Evolutionary conservation across 2,113 vertebrate genomes (phyloP).

Genomic region (Sturnira hondurensis): DNA sequence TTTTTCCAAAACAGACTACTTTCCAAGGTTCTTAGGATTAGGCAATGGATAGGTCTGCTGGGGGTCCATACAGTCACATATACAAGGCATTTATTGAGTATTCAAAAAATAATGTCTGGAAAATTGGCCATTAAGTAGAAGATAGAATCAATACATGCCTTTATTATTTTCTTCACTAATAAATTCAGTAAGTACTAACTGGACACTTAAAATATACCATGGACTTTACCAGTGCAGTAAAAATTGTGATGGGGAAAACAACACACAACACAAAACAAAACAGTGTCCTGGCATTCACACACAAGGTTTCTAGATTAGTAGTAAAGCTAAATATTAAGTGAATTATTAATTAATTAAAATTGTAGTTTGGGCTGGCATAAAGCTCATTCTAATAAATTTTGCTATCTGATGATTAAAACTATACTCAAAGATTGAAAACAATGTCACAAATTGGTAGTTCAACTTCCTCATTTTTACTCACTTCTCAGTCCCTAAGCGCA

Average conservation of each 20-base stretch:
- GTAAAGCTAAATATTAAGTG: not conserved
- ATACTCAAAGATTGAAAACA: not conserved
- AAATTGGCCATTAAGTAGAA: not conserved
- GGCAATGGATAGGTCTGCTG: not conserved
- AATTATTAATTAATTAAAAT: not conserved
- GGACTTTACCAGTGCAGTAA: not conserved
- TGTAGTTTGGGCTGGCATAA: not conserved
- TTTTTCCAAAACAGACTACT: not conserved
- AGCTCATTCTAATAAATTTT: not conserved
- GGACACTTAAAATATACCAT: not conserved
- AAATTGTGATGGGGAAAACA: not conserved
- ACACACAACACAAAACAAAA: not conserved
- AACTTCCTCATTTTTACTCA: not conserved
- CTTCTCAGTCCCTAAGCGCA: not conserved
- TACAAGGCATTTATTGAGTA: not conserved
- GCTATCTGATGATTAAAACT: conserved; percentile 2
- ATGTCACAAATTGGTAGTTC: not conserved
- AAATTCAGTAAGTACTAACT: not conserved
- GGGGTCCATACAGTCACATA: not conserved
- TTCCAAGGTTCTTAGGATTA: not conserved
- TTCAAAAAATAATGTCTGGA: not conserved
- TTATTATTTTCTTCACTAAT: not conserved
- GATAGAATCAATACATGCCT: not conserved
- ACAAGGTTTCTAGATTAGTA: not conserved
- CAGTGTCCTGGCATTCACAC: not conserved